Base-by-base conservation (phyloP, 2,113 vertebrate genomes). In the Nanorana parkeri region DNA sequence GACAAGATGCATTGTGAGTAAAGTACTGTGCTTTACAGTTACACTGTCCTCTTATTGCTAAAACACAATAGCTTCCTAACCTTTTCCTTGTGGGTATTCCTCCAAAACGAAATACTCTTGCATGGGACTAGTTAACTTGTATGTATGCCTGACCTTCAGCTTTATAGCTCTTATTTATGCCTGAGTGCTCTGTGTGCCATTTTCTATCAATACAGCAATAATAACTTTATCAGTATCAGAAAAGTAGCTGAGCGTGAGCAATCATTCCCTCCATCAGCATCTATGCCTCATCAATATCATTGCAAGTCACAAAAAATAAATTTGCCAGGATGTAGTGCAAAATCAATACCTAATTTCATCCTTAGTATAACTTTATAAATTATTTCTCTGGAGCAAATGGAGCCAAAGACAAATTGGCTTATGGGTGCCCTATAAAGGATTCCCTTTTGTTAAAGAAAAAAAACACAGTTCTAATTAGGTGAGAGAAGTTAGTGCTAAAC, bases 271-370 rank as follows among this genome's bases (percentile, higher is more conserved):
- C 32, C 36, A 73, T 55, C 71, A 68, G 58, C 72, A 83, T 76
- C 80, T 75, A 76, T 76, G 55, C 66, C 56, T n/a, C 80, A 76
- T 83, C 80, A 83, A 83, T 83, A 76, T 75, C 67, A 83, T 75
- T 76, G 80, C 71, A 26, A 47, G 80, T 68, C 52, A 41, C 41
- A 76, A 75, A 58, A 80, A 75, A 75, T 75, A 75, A 66, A 76
- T 76, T 76, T 83, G 21, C 29, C 64, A 67, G 72, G 71, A 75
- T 76, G 64, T 68, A 72, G 71, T 83, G 72, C 29, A 83, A 83
- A 83, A 83, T 83, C 80, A 76, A 83, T 83, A 83, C 21, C 64
- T 83, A 67, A 83, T 83, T 83, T 83, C 72, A 83, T 67, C 55
- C 63, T 68, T 58, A 83, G 71, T 66, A 83, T 83, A 83, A 76